phyloP scores from a whole-genome alignment of 2,888 invertebrate species.

The Melanostoma scalare region DNA sequence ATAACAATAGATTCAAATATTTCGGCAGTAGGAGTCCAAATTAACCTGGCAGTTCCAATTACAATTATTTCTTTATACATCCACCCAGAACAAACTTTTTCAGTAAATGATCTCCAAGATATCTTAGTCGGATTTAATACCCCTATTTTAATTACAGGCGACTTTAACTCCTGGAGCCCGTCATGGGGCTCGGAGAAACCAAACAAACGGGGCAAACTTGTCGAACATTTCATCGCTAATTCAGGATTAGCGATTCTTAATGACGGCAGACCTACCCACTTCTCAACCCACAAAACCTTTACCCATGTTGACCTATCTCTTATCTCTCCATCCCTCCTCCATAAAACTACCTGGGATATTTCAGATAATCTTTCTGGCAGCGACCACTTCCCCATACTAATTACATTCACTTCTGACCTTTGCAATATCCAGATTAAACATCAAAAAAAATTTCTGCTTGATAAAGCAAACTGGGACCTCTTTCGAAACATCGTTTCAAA shows the following conservation, averaged over 20 bases:
- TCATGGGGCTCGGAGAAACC: constrained; percentile 31
- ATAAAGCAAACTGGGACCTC: constrained; percentile 17
- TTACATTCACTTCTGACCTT: no score
- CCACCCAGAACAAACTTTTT: constrained; percentile 40
- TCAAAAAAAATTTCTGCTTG: constrained; percentile 11
- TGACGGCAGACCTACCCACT: constrained; percentile 4
- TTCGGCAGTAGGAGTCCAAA: constrained; percentile 33
- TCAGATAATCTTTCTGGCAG: background rate
- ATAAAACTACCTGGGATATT: constrained; percentile 16
- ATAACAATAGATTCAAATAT: no score
- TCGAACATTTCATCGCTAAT: constrained; percentile 33
- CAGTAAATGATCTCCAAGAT: constrained; percentile 1
- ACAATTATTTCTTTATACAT: constrained; percentile 45
- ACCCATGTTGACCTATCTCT: constrained; percentile 34
- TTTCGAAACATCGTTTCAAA: no score
- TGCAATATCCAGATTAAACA: background rate
- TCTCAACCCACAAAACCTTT: no score
- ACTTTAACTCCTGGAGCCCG: constrained; percentile 13
- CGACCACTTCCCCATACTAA: no score
- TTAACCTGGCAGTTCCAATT: constrained; percentile 18
- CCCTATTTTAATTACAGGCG: background rate
- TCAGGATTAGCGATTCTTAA: constrained; percentile 33
- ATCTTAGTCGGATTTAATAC: constrained; percentile 19
- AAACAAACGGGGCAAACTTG: constrained; percentile 30
- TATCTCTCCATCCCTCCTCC: constrained; percentile 14